These are phyloP conservation scores for Xiphophorus couchianus DNA, from an alignment of 2,113 vertebrate genomes.

Conservation along the genomic window DNA sequence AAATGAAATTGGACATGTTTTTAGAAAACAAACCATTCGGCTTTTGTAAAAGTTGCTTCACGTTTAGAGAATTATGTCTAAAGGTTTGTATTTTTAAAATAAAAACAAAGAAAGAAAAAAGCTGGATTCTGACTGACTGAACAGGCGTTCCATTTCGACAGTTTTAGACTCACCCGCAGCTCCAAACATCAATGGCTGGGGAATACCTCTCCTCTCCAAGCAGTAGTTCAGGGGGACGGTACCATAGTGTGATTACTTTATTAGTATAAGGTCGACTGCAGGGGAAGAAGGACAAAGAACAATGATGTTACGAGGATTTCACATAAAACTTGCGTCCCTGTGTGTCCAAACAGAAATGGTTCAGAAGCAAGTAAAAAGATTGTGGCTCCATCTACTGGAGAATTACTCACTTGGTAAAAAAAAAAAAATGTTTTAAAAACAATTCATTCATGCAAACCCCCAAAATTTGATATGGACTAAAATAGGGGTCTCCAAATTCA, in stretches of 20 bases:
- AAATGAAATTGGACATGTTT: not conserved
- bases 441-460: not conserved
- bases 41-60: not conserved
- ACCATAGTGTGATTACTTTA: constrained; percentile 99
- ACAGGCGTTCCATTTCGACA: not conserved
- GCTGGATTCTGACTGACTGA: not conserved
- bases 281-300: constrained; percentile 8
- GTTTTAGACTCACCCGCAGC: constrained; percentile 90
- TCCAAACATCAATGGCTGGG: constrained; percentile 99
- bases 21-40: not conserved
- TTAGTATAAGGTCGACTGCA: constrained; percentile 98
- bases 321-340: not conserved
- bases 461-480: not conserved
- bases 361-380: not conserved
- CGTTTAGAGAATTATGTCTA: not conserved
- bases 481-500: no score
- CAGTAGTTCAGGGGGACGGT: constrained; percentile 95
- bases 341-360: constrained; percentile 20
- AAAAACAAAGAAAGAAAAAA: not conserved
- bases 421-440: not conserved
- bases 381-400: constrained; percentile 61
- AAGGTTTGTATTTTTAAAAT: not conserved
- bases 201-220: constrained; percentile 96
- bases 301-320: not conserved
- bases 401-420: not conserved